Conservation (phyloP, 2,113 vertebrate species). For the Daubentonia madagascariensis region DNA sequence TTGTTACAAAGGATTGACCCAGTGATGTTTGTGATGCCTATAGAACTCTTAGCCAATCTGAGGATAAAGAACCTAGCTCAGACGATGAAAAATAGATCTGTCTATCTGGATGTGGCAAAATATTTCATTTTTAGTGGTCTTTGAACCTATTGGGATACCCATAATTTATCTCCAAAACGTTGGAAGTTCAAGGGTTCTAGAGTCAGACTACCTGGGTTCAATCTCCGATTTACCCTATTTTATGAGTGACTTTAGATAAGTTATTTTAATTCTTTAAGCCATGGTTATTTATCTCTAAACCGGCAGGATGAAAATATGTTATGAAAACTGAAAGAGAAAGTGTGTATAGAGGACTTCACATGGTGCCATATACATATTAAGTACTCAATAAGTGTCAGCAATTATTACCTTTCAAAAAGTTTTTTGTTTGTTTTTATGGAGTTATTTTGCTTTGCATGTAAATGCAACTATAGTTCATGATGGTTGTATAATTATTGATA, state of each 20-base stretch:
- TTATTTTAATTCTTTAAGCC: neutral
- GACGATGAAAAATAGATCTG: neutral
- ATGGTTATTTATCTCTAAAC: neutral
- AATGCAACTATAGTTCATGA: neutral
- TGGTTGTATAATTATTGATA: neutral
- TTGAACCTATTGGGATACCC: neutral
- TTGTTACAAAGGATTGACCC: slow-evolving; percentile 31
- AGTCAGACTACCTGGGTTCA: neutral
- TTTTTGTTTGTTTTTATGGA: neutral
- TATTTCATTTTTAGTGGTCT: slow-evolving; percentile 8
- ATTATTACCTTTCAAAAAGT: neutral
- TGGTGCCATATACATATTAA: neutral
- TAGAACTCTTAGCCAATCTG: neutral
- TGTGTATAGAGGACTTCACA: neutral
- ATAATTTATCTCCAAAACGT: neutral
- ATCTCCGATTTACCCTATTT: neutral
- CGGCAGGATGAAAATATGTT: neutral
- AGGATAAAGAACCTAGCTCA: neutral
- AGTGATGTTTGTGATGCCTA: neutral
- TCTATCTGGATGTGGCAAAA: neutral
- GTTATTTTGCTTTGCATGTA: neutral
- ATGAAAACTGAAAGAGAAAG: neutral
- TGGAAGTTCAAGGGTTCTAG: neutral
- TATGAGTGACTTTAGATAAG: neutral
- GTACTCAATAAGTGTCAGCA: neutral